Conservation (phyloP, 2,888 invertebrate species). For the Endotricha flammealis region DNA sequence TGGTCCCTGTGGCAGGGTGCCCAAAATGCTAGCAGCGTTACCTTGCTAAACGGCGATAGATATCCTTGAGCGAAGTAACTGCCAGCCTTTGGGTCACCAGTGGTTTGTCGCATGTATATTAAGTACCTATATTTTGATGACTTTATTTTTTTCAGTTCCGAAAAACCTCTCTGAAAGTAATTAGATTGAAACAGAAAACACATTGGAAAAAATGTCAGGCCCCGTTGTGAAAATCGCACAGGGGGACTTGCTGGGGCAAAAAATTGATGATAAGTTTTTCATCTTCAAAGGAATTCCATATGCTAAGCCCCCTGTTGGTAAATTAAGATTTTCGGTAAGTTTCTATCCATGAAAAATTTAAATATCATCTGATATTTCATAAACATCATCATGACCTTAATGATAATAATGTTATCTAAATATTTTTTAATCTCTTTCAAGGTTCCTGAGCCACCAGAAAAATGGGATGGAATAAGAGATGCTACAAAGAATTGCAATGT, state of each 20-base stretch:
- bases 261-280: conserved; percentile 1
- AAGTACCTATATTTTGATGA: no score
- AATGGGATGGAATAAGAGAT: conserved; percentile 81
- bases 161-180: no score
- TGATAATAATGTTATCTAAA: neutral
- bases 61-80: no score
- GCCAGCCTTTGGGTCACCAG: no score
- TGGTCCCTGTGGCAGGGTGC: no score
- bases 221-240: conserved; percentile 1
- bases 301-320: conserved; percentile 69
- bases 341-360: neutral
- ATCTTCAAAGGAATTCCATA: conserved; percentile 66
- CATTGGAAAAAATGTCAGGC: neutral
- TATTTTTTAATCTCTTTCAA: conserved; percentile 28
- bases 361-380: neutral
- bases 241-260: conserved; percentile 5
- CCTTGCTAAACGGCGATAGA: no score
- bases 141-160: no score
- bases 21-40: no score
- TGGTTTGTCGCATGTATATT: no score
- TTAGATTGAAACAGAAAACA: no score
- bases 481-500: conserved; percentile 79
- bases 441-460: conserved; percentile 53
- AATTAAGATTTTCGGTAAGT: conserved; percentile 45
- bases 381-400: neutral